These are phyloP conservation scores for Psilanteris sp. DNA, from an alignment of 1,140 invertebrate genomes.

Conservation along the genomic window DNA sequence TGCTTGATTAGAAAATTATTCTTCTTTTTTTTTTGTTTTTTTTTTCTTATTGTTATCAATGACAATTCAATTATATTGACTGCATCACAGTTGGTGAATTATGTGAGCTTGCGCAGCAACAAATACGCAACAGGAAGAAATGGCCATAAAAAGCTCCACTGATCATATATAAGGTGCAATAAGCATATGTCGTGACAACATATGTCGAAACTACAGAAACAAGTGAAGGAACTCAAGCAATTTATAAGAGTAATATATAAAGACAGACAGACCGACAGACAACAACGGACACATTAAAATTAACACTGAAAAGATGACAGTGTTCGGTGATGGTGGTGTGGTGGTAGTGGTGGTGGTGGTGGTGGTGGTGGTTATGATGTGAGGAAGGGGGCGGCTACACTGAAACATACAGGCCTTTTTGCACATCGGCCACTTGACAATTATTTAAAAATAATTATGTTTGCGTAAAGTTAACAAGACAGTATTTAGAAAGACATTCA, in stretches of 20 bases:
- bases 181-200: constrained; percentile 35
- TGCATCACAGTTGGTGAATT: no score
- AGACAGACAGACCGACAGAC: constrained; percentile 72
- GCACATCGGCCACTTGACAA: constrained; percentile 72
- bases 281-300: constrained; percentile 74
- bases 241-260: constrained; percentile 35
- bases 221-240: constrained; percentile 42
- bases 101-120: background rate
- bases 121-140: constrained; percentile 6
- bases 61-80: no score
- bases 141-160: constrained; percentile 14
- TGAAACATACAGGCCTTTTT: constrained; percentile 78
- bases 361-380: constrained; percentile 71
- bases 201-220: constrained; percentile 39
- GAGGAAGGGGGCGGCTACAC: constrained; percentile 78
- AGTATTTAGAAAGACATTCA: constrained; percentile 46
- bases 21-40: no score
- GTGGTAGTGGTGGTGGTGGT: constrained; percentile 75
- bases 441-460: constrained; percentile 61
- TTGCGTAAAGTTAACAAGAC: constrained; percentile 46
- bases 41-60: no score
- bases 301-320: constrained; percentile 76
- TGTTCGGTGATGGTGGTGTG: constrained; percentile 75
- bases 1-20: no score
- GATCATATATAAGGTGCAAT: constrained; percentile 37